Evolutionary conservation across 1,140 invertebrate species (phyloP).

Genomic region (Drosophila albomicans): DNA sequence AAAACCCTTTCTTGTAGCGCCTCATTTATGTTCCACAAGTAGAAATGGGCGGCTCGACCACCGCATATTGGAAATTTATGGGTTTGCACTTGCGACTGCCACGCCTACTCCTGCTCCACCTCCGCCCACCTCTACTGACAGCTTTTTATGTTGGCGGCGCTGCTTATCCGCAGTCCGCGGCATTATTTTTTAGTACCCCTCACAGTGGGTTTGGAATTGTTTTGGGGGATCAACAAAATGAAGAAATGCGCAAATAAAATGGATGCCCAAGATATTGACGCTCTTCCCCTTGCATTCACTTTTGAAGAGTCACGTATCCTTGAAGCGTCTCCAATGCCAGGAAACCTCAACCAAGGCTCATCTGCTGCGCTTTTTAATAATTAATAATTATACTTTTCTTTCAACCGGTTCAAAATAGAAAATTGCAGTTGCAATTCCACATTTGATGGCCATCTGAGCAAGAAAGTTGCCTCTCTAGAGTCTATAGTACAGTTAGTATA

Average conservation of each 20-base stretch:
- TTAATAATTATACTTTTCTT: conserved; percentile 21
- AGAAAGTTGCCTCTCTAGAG: too few species aligned
- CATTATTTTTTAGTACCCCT: conserved; percentile 44
- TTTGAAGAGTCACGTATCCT: conserved; percentile 11
- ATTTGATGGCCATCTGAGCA: background rate
- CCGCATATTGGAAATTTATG: conserved; percentile 69
- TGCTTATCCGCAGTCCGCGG: conserved; percentile 53
- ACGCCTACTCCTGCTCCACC: conserved; percentile 44
- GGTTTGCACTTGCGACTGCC: conserved; percentile 44
- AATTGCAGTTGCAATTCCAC: conserved; percentile 11
- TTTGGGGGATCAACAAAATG: conserved; percentile 18
- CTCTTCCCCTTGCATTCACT: background rate
- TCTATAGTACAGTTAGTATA: too few species aligned
- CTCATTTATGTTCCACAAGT: conserved; percentile 35
- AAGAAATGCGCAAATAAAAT: conserved; percentile 61
- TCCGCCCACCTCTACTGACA: conserved; percentile 10
- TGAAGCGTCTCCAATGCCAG: background rate
- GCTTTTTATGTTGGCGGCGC: conserved; percentile 38
- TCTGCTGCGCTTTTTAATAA: conserved; percentile 8
- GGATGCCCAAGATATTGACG: conserved; percentile 53
- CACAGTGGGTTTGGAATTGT: background rate
- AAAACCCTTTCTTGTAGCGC: conserved; percentile 48
- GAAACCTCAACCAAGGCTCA: too few species aligned
- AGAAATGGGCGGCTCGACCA: conserved; percentile 11
- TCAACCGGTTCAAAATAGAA: background rate